Percentiles rank a stretch among this genome's conserved stretches.
Evolutionary conservation across 2,888 invertebrate species (phyloP).

Genomic region (Lacanobia oleracea): DNA sequence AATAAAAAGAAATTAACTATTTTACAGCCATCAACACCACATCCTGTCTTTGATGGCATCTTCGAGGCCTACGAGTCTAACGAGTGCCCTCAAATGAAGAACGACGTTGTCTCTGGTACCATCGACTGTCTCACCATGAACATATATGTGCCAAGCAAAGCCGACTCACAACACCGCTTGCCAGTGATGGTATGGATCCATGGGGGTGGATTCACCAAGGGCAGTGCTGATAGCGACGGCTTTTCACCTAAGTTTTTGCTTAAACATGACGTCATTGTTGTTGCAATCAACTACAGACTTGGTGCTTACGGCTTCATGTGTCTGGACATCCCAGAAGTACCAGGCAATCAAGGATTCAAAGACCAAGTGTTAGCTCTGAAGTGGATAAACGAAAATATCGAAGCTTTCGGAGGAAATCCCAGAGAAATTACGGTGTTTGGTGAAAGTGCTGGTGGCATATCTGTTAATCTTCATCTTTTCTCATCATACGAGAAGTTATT

Average conservation of each 20-base stretch:
- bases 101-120: conserved; percentile 39
- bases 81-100: conserved; percentile 58
- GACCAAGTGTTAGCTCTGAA: conserved; percentile 70
- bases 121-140: conserved; percentile 65
- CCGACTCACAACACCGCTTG: conserved; percentile 26
- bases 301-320: conserved; percentile 71
- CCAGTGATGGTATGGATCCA: conserved; percentile 58
- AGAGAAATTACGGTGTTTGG: conserved; percentile 68
- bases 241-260: conserved; percentile 27
- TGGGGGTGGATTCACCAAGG: conserved; percentile 43
- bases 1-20: not conserved
- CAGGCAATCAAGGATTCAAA: conserved; percentile 75
- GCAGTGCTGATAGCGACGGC: conserved; percentile 18
- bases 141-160: conserved; percentile 62
- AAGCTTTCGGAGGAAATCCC: conserved; percentile 69
- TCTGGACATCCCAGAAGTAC: conserved; percentile 62
- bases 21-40: conserved; percentile 27
- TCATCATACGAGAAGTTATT: conserved; percentile 50
- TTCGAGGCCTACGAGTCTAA: conserved; percentile 63
- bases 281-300: conserved; percentile 53
- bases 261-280: conserved; percentile 46
- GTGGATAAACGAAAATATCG: conserved; percentile 74
- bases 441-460: conserved; percentile 68
- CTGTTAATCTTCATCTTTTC: conserved; percentile 51
- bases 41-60: conserved; percentile 46